Base-by-base conservation (phyloP, 2,888 invertebrate species). In the Oasisia sp. region DNA sequence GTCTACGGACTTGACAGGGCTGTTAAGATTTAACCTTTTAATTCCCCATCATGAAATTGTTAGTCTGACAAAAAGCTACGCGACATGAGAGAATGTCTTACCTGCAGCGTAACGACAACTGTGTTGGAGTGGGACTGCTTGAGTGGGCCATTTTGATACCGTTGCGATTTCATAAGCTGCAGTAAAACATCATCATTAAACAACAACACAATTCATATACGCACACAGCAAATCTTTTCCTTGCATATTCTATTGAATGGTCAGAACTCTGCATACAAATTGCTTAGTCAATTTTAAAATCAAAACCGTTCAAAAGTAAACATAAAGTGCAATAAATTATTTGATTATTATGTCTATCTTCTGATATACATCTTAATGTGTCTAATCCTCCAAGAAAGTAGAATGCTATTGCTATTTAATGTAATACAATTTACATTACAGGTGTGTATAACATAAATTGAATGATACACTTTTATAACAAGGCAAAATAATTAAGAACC, bases 81-180 rank as follows among this genome's bases (percentile, higher is more conserved):
- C 38, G 19, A 27, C 7, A 74, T 19, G 27, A 74, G 27, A n/a
- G 27, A 74, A 74, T n/a, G 38, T 45, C 89, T 92, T 93, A 96
- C 96, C 95, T 96, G 97, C 90, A 97, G 93, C 0, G 96, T 95
- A 45, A 96, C 95, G 8, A 96, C 96, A 12, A 96, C 96, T 45
- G 96, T 95, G 93, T 95, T 96, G 93, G 96, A 96, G 94, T 96
- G 96, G 92, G 95, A 95, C 94, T 96, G 96, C 96, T 99, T 97
- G 96, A 99, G 99, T 95, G 97, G 97, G 58, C 98, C 97, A 95
- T 96, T 95, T 32, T 95, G 95, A 90, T 94, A 93, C 91, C 94
- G 94, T 93, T 96, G 95, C 38, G 95, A 93, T 92, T 94, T 94
- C 19, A 95, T 95, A 92, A 96, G 93, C 95, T 95, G 93, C 27